Conservation (phyloP, 2,797 vertebrate genomes). For the Hoplostethus mediterraneus region DNA sequence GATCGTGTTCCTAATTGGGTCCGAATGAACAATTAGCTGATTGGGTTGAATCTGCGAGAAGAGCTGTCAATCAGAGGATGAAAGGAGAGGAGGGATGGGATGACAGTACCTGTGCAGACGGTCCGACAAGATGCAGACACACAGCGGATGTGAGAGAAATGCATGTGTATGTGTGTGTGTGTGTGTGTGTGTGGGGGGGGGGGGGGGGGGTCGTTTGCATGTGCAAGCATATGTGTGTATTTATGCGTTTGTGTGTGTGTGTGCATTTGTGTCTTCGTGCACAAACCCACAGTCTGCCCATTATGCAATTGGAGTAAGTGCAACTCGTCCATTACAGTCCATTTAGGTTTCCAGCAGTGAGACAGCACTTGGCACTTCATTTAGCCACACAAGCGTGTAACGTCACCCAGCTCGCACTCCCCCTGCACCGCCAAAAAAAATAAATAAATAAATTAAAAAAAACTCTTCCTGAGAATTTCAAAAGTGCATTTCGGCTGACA, state of each 20-base stretch:
- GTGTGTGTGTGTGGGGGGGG: not conserved
- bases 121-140: not conserved
- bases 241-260: slow-evolving; percentile 21
- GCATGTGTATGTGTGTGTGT: not conserved
- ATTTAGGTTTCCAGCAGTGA: slow-evolving; percentile 65
- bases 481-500: slow-evolving; percentile 34
- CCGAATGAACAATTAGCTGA: slow-evolving; percentile 76
- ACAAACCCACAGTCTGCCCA: slow-evolving; percentile 29
- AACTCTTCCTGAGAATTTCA: slow-evolving; percentile 15
- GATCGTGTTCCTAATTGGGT: slow-evolving; percentile 71
- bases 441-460: no score
- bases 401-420: slow-evolving; percentile 20
- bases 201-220: not conserved
- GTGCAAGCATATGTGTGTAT: not conserved
- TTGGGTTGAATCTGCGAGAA: slow-evolving; percentile 61
- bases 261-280: not conserved
- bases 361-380: slow-evolving; percentile 59
- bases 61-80: slow-evolving; percentile 63
- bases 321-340: slow-evolving; percentile 57
- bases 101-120: slow-evolving; percentile 18
- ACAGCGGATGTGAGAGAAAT: not conserved
- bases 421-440: slow-evolving; percentile 10
- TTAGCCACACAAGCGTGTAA: slow-evolving; percentile 47
- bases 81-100: slow-evolving; percentile 18
- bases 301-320: slow-evolving; percentile 51